phyloP scores from a whole-genome alignment of 2,797 vertebrate genomes.

The Pseudochirops cupreus region DNA sequence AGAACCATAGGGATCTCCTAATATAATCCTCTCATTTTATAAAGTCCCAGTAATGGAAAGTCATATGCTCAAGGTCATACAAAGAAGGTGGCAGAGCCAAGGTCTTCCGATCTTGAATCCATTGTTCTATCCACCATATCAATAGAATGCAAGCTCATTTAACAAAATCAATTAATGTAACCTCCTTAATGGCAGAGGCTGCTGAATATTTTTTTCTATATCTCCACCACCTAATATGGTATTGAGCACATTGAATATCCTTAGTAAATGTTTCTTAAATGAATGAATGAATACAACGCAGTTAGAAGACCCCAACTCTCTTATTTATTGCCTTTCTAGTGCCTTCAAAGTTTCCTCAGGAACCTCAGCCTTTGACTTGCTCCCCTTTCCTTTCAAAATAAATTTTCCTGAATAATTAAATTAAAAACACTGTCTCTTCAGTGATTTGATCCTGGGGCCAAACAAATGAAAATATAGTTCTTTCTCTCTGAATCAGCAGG shows the following conservation, averaged over 20 bases:
- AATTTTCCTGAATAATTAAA: not conserved
- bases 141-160: not conserved
- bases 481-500: conserved; percentile 1
- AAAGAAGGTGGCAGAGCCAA: not conserved
- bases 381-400: not conserved
- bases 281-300: not conserved
- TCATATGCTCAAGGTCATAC: not conserved
- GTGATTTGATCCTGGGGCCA: not conserved
- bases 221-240: not conserved
- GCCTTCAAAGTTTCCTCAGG: conserved; percentile 13
- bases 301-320: not conserved
- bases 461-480: not conserved
- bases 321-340: not conserved
- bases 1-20: not conserved
- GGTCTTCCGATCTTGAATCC: not conserved
- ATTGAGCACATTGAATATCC: not conserved
- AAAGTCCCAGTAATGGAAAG: not conserved
- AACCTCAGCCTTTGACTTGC: not conserved
- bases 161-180: not conserved
- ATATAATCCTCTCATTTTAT: not conserved
- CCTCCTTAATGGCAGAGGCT: not conserved
- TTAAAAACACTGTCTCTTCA: not conserved
- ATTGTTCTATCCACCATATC: not conserved
- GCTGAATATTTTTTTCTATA: not conserved
- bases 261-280: not conserved